Evolutionary conservation across 2,113 vertebrate genomes (phyloP).

Genomic region (Circaetus gallicus): DNA sequence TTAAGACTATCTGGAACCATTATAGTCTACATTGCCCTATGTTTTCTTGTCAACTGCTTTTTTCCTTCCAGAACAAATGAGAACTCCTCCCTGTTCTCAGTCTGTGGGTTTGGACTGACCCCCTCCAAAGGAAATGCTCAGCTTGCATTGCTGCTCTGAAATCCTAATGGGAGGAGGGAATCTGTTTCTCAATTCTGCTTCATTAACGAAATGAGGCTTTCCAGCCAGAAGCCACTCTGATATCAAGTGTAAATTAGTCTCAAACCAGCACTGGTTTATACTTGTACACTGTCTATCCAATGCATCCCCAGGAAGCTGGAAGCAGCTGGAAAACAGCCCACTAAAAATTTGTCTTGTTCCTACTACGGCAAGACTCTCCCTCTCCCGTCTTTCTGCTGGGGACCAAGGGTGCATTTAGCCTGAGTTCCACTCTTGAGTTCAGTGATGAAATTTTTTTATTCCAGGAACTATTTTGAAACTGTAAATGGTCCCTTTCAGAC

Average conservation of each 20-base stretch:
- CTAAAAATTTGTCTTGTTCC: neutral
- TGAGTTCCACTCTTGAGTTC: neutral
- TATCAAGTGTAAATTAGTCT: neutral
- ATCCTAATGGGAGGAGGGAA: neutral
- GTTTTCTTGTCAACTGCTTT: neutral
- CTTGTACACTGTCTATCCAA: neutral
- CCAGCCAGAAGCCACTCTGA: neutral
- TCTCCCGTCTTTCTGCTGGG: neutral
- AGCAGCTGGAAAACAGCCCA: neutral
- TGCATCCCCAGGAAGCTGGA: neutral
- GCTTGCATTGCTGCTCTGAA: neutral
- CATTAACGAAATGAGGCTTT: neutral
- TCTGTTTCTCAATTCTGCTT: neutral
- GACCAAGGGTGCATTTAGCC: neutral
- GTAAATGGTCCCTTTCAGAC: neutral
- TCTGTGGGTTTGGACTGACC: neutral
- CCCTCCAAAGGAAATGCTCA: neutral
- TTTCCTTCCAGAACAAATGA: neutral
- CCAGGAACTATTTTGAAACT: neutral
- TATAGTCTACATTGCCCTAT: neutral
- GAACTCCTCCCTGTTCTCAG: neutral
- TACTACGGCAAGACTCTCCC: rapidly evolving
- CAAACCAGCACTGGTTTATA: neutral
- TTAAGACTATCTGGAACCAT: neutral
- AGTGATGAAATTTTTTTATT: neutral